These are phyloP conservation scores for Hiodon tergisus DNA, from an alignment of 2,113 vertebrate genomes.

Conservation along the genomic window DNA sequence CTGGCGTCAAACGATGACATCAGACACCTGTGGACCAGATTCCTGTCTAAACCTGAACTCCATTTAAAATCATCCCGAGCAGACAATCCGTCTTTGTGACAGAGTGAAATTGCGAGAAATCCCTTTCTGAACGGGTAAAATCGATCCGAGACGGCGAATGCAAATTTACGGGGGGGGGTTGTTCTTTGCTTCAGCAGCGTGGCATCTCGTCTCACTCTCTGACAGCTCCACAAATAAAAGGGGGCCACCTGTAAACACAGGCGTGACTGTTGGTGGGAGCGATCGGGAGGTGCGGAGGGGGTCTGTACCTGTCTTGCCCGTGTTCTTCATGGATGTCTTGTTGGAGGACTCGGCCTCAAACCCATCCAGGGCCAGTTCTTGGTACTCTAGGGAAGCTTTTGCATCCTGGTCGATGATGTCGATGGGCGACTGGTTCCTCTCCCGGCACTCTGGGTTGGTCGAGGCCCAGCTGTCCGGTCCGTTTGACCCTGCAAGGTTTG, in stretches of 20 bases:
- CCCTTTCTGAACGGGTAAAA: conserved; percentile 35
- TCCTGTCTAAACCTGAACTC: conserved; percentile 40
- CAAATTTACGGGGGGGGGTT: conserved; percentile 24
- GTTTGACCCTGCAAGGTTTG: conserved; percentile 69
- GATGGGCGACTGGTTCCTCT: conserved; percentile 86
- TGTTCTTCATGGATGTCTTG: conserved; percentile 98
- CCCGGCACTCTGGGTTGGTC: conserved; percentile 76
- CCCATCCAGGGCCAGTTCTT: conserved; percentile 84
- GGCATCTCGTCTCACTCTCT: conserved; percentile 11
- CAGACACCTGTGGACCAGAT: conserved; percentile 40
- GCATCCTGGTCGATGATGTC: conserved; percentile 81
- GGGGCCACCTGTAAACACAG: neutral
- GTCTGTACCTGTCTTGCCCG: conserved; percentile 85
- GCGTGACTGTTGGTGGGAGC: neutral
- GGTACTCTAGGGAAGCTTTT: conserved; percentile 74
- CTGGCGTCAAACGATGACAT: conserved; percentile 28
- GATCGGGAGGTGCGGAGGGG: neutral
- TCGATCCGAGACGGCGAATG: conserved; percentile 27
- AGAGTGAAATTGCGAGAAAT: conserved; percentile 51
- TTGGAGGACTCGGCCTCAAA: conserved; percentile 89
- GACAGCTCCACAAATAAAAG: neutral
- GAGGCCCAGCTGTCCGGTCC: conserved; percentile 86
- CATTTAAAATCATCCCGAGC: conserved; percentile 30
- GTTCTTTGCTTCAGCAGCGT: neutral
- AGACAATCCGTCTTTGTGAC: conserved; percentile 52